Conservation (phyloP, 2,888 invertebrate species). For the Aethes cnicana region DNA sequence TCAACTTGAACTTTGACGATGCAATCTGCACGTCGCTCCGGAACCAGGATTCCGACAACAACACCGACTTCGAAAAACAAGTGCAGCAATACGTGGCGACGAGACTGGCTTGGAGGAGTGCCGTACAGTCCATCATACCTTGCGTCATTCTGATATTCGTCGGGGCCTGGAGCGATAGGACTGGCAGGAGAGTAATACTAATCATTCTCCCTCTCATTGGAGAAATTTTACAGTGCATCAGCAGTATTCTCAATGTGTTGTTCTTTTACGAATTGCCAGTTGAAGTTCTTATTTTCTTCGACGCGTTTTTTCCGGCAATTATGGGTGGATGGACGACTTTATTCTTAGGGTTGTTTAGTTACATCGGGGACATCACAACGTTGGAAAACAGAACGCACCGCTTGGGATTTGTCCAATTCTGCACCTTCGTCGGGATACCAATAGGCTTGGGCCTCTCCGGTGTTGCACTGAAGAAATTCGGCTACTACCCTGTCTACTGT, state of each 20-base stretch:
- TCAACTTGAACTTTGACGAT: conserved; percentile 85
- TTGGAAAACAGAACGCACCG: conserved; percentile 87
- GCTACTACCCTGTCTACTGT: conserved; percentile 80
- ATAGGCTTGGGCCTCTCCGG: conserved; percentile 90
- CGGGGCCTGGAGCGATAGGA: conserved; percentile 86
- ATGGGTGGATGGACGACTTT: conserved; percentile 89
- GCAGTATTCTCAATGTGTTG: conserved; percentile 86
- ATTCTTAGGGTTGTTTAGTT: conserved; percentile 90
- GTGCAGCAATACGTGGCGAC: conserved; percentile 86
- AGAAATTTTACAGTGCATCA: conserved; percentile 86
- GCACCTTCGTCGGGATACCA: conserved; percentile 89
- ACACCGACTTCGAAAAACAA: conserved; percentile 66
- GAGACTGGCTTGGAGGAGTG: conserved; percentile 89
- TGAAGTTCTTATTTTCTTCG: conserved; percentile 86
- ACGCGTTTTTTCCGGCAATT: conserved; percentile 86
- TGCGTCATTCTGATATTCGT: conserved; percentile 87
- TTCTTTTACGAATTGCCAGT: conserved; percentile 87
- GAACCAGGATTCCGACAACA: conserved; percentile 81
- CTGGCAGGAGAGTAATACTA: conserved; percentile 85
- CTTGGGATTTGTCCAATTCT: conserved; percentile 89
- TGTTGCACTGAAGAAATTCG: conserved; percentile 83
- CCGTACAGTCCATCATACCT: conserved; percentile 87
- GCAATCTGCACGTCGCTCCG: conserved; percentile 87
- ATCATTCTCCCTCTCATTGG: conserved; percentile 88
- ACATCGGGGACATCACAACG: conserved; percentile 88